Evolutionary conservation across 2,113 vertebrate genomes (phyloP).

Genomic region (Cephalopterus ornatus): DNA sequence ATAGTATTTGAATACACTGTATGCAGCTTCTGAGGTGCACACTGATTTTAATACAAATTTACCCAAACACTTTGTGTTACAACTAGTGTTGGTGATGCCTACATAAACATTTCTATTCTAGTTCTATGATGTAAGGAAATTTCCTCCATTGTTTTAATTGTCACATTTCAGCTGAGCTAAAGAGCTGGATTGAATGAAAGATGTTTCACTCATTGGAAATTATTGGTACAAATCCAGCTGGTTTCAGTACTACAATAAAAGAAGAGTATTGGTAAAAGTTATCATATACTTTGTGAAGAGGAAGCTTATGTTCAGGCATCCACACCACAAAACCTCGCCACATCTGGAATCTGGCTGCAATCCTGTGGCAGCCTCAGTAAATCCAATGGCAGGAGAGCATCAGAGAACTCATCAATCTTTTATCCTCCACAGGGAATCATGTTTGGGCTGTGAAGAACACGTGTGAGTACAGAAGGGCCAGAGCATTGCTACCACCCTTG

Average conservation of each 20-base stretch:
- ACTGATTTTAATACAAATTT: neutral
- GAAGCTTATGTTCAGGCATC: neutral
- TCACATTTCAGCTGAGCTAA: neutral
- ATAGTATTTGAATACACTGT: neutral
- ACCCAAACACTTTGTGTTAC: neutral
- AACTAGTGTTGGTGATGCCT: neutral
- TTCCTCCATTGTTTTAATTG: neutral
- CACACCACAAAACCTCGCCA: neutral
- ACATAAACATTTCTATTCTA: neutral
- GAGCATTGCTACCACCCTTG: neutral
- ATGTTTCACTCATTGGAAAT: neutral
- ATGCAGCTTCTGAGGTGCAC: neutral
- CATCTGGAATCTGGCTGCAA: neutral
- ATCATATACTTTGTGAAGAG: neutral
- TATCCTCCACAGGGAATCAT: neutral
- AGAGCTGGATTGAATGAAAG: neutral
- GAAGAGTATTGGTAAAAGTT: neutral
- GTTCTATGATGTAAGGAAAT: neutral
- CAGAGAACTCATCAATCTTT: neutral
- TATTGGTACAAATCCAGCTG: neutral
- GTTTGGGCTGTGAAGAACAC: neutral
- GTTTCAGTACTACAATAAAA: neutral
- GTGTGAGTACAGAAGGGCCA: rapidly evolving
- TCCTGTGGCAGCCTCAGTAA: neutral
- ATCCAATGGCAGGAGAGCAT: neutral